Base-by-base conservation (phyloP, 2,888 invertebrate genomes). In the Eupelmus urozonus region DNA sequence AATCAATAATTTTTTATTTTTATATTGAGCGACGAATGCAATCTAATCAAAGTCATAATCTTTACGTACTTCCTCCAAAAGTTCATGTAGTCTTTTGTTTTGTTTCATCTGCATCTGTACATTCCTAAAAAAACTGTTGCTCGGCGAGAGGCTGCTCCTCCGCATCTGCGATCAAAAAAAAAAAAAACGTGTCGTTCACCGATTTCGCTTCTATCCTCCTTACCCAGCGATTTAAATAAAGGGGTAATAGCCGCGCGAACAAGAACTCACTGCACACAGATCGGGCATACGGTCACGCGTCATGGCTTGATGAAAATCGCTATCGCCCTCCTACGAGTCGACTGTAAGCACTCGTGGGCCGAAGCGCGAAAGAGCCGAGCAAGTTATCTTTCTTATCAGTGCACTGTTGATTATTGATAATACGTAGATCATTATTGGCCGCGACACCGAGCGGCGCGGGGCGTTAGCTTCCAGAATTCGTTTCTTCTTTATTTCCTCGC, bases 261-360 rank as follows among this genome's bases (percentile, higher is more conserved):
- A 18, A 49, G 81, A 82, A 89, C 89, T 85, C 85, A 89, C 89
- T 25, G 87, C 86, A 82, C 83, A 85, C 81, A 89, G 85, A 77
- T 90, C 89, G 18, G 85, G 84, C 82, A 88, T 84, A 71, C 90
- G 88, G 83, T 89, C 89, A 75, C 89, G 87, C 55, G 88, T 84
- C 89, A 89, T 89, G n/a, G n/a, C n/a, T n/a, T n/a, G 83, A 78
- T 86, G 81, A 80, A 51, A 81, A 74, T 82, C 16, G 29, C 27
- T 59, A n/a, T 57, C 34, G 16, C n/a, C 2, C 45, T 49, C n/a
- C 49, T 49, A n/a, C n/a, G n/a, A n/a, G n/a, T n/a, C n/a, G n/a
- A n/a, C n/a, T n/a, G n/a, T n/a, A n/a, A n/a, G n/a, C n/a, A n/a
- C n/a, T n/a, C n/a, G n/a, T n/a, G n/a, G n/a, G n/a, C 49, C 49